These are phyloP conservation scores for Hymenochirus boettgeri DNA, from an alignment of 2,113 vertebrate species.

Conservation along the genomic window DNA sequence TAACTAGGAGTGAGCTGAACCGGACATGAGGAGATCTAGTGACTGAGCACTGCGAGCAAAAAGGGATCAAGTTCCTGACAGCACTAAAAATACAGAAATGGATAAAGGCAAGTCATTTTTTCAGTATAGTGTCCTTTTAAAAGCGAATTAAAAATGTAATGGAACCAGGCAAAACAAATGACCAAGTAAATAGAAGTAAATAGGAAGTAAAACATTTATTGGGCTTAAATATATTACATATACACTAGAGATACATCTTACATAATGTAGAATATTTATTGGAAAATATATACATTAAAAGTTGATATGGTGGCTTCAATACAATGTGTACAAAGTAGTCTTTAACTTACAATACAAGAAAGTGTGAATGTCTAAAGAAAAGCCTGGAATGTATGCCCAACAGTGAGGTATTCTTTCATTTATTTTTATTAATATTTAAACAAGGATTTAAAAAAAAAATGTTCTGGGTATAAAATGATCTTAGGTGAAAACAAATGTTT, in stretches of 20 bases:
- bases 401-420: constrained; percentile 82
- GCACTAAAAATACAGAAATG: too few species aligned
- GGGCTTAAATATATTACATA: constrained; percentile 99
- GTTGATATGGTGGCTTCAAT: constrained; percentile 98
- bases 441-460: constrained; percentile 65
- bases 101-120: too few species aligned
- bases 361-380: constrained; percentile 74
- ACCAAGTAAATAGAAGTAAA: constrained; percentile 59
- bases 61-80: too few species aligned
- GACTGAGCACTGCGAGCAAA: too few species aligned
- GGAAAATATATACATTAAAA: constrained; percentile 99
- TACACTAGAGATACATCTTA: constrained; percentile 99
- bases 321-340: constrained; percentile 98
- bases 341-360: constrained; percentile 99
- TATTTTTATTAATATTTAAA: constrained; percentile 63
- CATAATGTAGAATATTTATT: constrained; percentile 97
- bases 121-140: too few species aligned
- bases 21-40: too few species aligned
- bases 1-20: too few species aligned
- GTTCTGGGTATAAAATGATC: not conserved
- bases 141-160: too few species aligned
- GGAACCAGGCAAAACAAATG: constrained; percentile 58
- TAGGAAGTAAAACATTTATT: constrained; percentile 99
- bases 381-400: constrained; percentile 95
- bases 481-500: not conserved